A percentile compares a stretch with the other conserved stretches of the same genome.
Conservation (phyloP, 37 sponge, comb jelly and placozoan species). For the Aplysina aerophoba region DNA sequence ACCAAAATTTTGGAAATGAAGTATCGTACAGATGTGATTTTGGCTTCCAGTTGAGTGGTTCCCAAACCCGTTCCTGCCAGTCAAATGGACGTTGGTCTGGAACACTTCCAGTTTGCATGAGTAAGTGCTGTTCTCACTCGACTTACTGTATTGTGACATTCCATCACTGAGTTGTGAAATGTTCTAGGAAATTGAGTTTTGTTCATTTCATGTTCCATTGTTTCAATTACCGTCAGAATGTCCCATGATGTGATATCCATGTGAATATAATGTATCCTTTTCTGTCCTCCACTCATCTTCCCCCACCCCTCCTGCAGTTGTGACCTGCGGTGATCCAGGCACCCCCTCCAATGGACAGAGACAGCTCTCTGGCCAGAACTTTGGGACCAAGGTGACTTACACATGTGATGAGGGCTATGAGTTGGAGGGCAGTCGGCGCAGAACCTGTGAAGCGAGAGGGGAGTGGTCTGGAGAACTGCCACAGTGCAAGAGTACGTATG, state of each 20-base stretch:
- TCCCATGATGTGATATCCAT: background rate
- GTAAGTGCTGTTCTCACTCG: constrained; percentile 19
- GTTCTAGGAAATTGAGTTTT: no score
- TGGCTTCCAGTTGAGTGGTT: constrained; percentile 32
- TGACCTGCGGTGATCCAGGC: constrained; percentile 50
- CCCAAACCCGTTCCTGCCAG: constrained; percentile 24
- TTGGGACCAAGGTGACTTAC: constrained; percentile 45
- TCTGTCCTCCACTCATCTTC: background rate
- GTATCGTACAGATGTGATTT: constrained; percentile 6
- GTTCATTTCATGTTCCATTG: no score
- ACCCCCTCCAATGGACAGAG: constrained; percentile 52
- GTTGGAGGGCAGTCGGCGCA: constrained; percentile 31
- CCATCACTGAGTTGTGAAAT: no score
- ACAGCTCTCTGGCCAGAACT: background rate
- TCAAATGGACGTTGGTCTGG: constrained; percentile 34
- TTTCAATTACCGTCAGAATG: no score
- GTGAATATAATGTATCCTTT: background rate
- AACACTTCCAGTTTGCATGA: constrained; percentile 24
- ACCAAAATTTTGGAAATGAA: background rate
- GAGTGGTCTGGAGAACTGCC: constrained; percentile 60
- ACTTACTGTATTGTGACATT: no score
- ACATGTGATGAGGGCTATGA: constrained; percentile 47
- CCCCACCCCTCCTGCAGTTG: background rate
- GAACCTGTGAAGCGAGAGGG: constrained; percentile 52
- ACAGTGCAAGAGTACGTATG: constrained; percentile 48